Evolutionary conservation across 2,113 vertebrate genomes (phyloP), one percentile per base, ranked within the genome.

Genomic region (Oxyruncus cristatus): DNA sequence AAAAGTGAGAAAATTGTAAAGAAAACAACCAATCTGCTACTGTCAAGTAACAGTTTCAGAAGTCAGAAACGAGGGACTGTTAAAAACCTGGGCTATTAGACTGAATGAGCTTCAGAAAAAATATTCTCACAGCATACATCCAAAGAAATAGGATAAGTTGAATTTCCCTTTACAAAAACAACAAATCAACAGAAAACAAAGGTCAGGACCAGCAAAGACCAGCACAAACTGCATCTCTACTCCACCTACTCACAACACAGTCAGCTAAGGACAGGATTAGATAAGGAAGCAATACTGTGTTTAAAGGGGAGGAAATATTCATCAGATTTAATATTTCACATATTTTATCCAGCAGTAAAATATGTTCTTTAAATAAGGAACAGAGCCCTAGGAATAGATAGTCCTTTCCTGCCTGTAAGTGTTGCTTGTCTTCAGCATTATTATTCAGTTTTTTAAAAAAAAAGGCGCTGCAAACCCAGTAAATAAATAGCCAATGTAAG

Each of bases 401-500:
- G 78, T n/a, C 41, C 32, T 67, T 85, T 91, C 62, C 41, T 82
- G 42, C 47, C 74, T 88, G 0, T 47, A 88, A 66, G 41, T 37
- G 30, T 17, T 71, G 37, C 55, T 92, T 90, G 61, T 86, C 61
- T 91, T 75, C 35, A 61, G 14, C 19, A 26, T 42, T 63, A 77
- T 56, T 6, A n/a, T 67, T 63, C 49, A 67, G 47, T 17, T 66
- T 17, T 66, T 41, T 44, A 30, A 10, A n/a, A 66, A 66, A 71
- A 66, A 77, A 70, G 46, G 35, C 24, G 41, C 85, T 85, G 71
- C 42, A 92, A 94, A 93, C 35, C 8, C 65, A 52, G 73, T 94
- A 96, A 96, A 96, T 92, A 96, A 95, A 96, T 94, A 94, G 95
- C 92, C 95, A 89, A 16, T 72, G 22, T 75, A 84, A 85, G 76